Base-by-base conservation (phyloP, 2,888 invertebrate genomes). In the Pollenia angustigena region DNA sequence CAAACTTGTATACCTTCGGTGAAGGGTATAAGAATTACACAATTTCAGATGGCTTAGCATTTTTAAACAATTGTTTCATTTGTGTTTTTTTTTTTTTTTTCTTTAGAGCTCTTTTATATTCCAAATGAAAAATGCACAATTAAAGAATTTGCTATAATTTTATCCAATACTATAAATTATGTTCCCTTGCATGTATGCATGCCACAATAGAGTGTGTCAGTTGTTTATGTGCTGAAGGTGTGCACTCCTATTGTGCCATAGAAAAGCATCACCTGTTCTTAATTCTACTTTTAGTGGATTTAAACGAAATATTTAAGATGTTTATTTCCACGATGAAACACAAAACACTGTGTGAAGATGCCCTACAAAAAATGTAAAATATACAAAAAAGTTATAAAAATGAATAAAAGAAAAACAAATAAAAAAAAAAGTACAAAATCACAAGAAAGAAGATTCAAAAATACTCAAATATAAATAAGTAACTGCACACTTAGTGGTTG, bases 221-320 rank as follows among this genome's bases (percentile, higher is more conserved):
- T 64, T 44, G 44, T 60, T 74, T 40, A 50, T 74, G 50, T 56
- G 40, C 6, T 52, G 44, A 62, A 76, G 75, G 76, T 82, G 71
- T 64, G 71, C 64, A 54, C 52, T 32, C 9, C 14, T 62, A 60
- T 60, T 16, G 64, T 66, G 71, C 32, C 10, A 66, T 66, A 74
- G 10, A 48, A 74, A 54, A 72, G 84, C 75, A 80, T 85, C 85
- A 85, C 80, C 85, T 85, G 81, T 76, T 71, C 18, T 50, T 66
- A 54, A 58, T 64, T 66, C 23, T 68, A 71, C 54, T 85, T 85
- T 76, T 66, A 81, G 75, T 78, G 52, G 32, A 72, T 81, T 81
- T 54, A 66, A 85, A 48, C 50, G 64, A 66, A 72, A 72, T 64
- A 68, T 85, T 78, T 72, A 64, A 81, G 66, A 85, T 81, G 52